Percentiles rank a stretch among this genome's conserved stretches.
phyloP scores from a whole-genome alignment of 2,113 vertebrate genomes.

The Gymnarchus niloticus region DNA sequence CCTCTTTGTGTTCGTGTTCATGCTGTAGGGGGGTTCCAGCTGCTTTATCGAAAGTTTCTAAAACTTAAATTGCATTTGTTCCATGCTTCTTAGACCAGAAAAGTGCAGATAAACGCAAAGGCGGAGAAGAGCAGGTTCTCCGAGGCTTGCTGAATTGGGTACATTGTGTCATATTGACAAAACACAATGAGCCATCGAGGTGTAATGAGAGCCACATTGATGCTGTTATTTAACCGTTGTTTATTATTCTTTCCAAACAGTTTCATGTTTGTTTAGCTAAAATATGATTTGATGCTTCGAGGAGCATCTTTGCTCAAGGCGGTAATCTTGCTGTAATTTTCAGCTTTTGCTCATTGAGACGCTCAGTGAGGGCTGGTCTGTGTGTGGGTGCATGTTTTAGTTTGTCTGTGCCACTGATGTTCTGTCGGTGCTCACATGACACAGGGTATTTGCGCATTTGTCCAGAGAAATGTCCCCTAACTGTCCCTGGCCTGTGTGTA shows the following conservation, averaged over 20 bases:
- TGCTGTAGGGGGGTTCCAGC: neutral
- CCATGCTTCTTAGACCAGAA: neutral
- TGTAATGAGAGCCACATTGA: neutral
- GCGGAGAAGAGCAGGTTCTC: neutral
- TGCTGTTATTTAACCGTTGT: neutral
- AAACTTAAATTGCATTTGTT: conserved; percentile 1
- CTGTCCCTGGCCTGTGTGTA: neutral
- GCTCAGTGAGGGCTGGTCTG: neutral
- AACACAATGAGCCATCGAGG: neutral
- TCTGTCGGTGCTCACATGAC: neutral
- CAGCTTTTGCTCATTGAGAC: neutral
- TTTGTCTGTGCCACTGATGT: neutral
- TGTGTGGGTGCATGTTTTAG: neutral
- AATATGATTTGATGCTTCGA: neutral
- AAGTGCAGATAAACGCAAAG: neutral
- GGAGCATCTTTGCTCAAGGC: neutral
- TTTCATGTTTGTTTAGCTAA: conserved; percentile 12
- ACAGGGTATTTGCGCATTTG: no score
- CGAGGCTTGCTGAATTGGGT: conserved; percentile 7
- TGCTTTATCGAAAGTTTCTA: conserved; percentile 15
- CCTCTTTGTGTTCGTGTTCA: neutral
- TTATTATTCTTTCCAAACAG: conserved; percentile 10
- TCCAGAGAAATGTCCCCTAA: no score
- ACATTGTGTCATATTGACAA: conserved; percentile 11
- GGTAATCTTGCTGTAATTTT: neutral